Percentiles rank a stretch among this genome's conserved stretches.
Evolutionary conservation across 2,113 vertebrate species (phyloP).

Genomic region (Cyprinodon brontotheroides): DNA sequence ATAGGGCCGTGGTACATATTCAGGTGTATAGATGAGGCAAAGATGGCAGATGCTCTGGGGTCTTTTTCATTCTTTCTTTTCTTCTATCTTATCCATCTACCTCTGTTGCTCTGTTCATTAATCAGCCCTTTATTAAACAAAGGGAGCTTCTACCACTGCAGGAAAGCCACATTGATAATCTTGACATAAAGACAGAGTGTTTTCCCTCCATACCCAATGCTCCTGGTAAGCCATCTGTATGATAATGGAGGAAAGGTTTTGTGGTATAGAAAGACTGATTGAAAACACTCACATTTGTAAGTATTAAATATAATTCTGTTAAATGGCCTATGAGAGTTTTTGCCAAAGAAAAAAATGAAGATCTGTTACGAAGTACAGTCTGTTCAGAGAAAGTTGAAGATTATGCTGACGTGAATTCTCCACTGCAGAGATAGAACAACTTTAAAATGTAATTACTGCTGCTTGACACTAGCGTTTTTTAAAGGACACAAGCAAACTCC

Average conservation of each 20-base stretch:
- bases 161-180: slow-evolving; percentile 71
- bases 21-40: not conserved
- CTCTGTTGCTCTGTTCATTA: slow-evolving; percentile 62
- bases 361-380: slow-evolving; percentile 49
- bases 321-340: slow-evolving; percentile 54
- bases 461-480: slow-evolving; percentile 51
- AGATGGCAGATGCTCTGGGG: slow-evolving; percentile 23
- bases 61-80: slow-evolving; percentile 34
- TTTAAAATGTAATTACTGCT: slow-evolving; percentile 64
- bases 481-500: slow-evolving; percentile 44
- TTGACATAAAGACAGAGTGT: slow-evolving; percentile 70
- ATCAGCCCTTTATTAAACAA: slow-evolving; percentile 75
- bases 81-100: slow-evolving; percentile 46
- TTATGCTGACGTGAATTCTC: slow-evolving; percentile 49
- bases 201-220: slow-evolving; percentile 60
- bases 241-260: slow-evolving; percentile 45
- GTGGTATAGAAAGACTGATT: slow-evolving; percentile 48
- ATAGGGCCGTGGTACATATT: slow-evolving; percentile 31
- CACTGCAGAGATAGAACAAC: slow-evolving; percentile 4
- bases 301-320: slow-evolving; percentile 44
- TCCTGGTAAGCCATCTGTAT: slow-evolving; percentile 40
- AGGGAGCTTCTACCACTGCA: slow-evolving; percentile 64
- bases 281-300: slow-evolving; percentile 57
- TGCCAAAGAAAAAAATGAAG: slow-evolving; percentile 43
- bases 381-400: slow-evolving; percentile 34